Evolutionary conservation across 2,888 invertebrate genomes (phyloP), one percentile per base, ranked within the genome.

Genomic region (Pardosa pseudoannulata): DNA sequence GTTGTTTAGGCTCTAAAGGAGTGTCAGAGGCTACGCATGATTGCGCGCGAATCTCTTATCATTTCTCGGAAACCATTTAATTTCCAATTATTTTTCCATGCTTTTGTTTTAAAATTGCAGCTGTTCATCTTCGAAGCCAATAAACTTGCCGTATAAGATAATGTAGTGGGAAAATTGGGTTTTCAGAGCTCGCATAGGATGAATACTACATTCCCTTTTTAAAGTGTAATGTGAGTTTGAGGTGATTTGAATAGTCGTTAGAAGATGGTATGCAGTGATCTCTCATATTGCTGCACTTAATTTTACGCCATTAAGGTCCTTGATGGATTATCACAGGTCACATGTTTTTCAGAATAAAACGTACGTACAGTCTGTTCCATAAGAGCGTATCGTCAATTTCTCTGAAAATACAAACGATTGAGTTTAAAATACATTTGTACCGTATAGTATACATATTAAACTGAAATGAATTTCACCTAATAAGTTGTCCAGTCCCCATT

Each of bases 41-140:
- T 32, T 67, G 67, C 67, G 31, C 67, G 23, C 67, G 67, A 32
- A 67, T 67, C 32, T 1, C 36, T 23, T 67, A 67, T 67, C 67
- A 19, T 0, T 29, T 67, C 56, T 19, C n/a, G 11, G 56, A 56
- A 56, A 6, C 56, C 23, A 56, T 23, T 56, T 56, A 56, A 56
- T 56, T 56, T 23, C 56, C 56, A 56, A 23, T 56, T 56, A 56
- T 11, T 56, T 46, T 56, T 16, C 23, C 23, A 56, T 11, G 56
- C 56, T 19, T 46, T 56, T 56, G 56, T 56, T 56, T 56, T 3
- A 56, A 56, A 56, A 23, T 23, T 19, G 7, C 23, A 23, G 19
- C 11, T 36, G 11, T 7, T 5, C 36, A 36, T 56, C 56, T 11
- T 23, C 23, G 6, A 23, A 3, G 3, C 19, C 56, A 56, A 23